Evolutionary conservation across 2,888 invertebrate species (phyloP).

Genomic region (Meiosimyza decipiens): DNA sequence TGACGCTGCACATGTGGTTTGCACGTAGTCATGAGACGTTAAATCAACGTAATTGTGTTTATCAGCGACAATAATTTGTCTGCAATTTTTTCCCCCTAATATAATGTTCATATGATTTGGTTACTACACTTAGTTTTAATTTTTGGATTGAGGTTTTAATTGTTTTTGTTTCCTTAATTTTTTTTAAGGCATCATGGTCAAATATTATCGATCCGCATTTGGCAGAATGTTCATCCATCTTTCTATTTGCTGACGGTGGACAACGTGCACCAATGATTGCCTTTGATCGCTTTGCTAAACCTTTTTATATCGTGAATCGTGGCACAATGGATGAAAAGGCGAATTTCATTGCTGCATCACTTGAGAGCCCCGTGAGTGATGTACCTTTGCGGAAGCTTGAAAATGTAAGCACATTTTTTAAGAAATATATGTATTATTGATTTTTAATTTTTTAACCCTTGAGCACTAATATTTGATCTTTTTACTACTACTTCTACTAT

Average conservation of each 20-base stretch:
- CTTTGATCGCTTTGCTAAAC: conserved; percentile 75
- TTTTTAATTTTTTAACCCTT: background rate
- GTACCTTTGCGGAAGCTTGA: conserved; percentile 57
- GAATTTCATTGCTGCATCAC: conserved; percentile 51
- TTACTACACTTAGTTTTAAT: too few species aligned
- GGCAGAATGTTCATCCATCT: conserved; percentile 76
- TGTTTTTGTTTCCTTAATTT: background rate
- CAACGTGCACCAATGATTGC: conserved; percentile 58
- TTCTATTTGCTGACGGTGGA: conserved; percentile 69
- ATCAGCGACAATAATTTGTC: too few species aligned
- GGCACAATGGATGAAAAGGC: conserved; percentile 76
- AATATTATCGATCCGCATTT: conserved; percentile 75
- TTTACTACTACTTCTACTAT: too few species aligned
- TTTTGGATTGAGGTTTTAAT: too few species aligned
- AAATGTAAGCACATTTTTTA: conserved; percentile 47
- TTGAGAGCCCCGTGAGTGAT: conserved; percentile 48
- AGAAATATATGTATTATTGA: background rate
- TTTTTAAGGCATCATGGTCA: conserved; percentile 75
- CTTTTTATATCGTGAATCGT: conserved; percentile 76
- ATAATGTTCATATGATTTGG: too few species aligned
- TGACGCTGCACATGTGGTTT: too few species aligned
- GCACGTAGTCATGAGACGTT: too few species aligned
- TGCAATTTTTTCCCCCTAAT: conserved; percentile 6
- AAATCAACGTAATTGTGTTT: too few species aligned
- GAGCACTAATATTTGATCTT: conserved; percentile 7